Conservation (phyloP, 1,140 invertebrate species). For the Phortica variegata region DNA sequence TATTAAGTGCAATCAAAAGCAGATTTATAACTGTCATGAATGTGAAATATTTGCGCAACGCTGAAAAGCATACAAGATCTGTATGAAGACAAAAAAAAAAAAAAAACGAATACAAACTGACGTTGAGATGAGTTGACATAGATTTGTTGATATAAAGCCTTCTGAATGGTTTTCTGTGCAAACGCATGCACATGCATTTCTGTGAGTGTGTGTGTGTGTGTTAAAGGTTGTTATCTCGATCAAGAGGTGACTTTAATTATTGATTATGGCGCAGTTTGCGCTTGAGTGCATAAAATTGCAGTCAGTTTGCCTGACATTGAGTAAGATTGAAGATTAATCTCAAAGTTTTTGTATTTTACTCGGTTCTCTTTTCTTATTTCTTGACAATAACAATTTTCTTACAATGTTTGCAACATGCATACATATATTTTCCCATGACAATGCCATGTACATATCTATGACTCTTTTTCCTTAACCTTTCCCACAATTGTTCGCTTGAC, state of each 20-base stretch:
- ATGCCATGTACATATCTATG: slow-evolving; percentile 22
- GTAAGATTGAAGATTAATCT: no score
- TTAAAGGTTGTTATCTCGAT: slow-evolving; percentile 28
- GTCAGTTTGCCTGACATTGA: no score
- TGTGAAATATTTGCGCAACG: slow-evolving; percentile 48
- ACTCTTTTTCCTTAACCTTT: slow-evolving; percentile 48
- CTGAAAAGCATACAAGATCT: slow-evolving; percentile 38
- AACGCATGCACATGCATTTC: neutral
- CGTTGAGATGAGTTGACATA: no score
- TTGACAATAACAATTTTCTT: slow-evolving; percentile 13
- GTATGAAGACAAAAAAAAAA: no score
- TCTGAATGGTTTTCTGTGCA: slow-evolving; percentile 11
- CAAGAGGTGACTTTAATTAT: slow-evolving; percentile 43
- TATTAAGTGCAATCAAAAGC: slow-evolving; percentile 55
- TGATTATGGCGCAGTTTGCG: slow-evolving; percentile 35
- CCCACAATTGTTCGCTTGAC: slow-evolving; percentile 46
- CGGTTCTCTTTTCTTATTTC: no score
- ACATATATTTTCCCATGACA: no score
- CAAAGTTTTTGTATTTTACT: no score
- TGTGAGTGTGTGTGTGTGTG: slow-evolving; percentile 11
- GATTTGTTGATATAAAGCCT: slow-evolving; percentile 22
- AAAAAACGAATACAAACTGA: no score
- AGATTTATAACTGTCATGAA: slow-evolving; percentile 54
- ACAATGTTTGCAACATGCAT: slow-evolving; percentile 13
- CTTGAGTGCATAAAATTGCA: slow-evolving; percentile 2